These are phyloP conservation scores for Chloromyia formosa DNA, from an alignment of 2,888 invertebrate genomes.

Conservation along the genomic window DNA sequence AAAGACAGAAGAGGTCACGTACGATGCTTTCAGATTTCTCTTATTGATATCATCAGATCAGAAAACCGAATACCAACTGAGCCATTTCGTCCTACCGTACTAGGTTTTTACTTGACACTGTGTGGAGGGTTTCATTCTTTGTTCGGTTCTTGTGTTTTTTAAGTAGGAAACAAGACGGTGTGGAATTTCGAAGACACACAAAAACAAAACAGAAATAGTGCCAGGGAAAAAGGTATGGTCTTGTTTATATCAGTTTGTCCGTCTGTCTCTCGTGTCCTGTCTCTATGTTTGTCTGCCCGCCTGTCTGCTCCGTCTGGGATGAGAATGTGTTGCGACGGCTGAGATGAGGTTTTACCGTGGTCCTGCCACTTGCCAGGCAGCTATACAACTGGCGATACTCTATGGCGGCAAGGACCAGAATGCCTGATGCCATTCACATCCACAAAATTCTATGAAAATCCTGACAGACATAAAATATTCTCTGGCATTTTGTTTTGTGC, in stretches of 20 bases:
- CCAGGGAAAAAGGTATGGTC: not conserved
- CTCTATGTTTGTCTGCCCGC: not conserved
- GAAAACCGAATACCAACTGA: slow-evolving; percentile 7
- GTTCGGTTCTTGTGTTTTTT: not conserved
- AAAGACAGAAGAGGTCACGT: slow-evolving; percentile 36
- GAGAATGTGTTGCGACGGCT: not conserved
- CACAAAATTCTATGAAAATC: not conserved
- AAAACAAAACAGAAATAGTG: too few relatives aligned
- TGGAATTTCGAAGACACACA: not conserved
- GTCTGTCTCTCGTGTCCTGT: too few relatives aligned
- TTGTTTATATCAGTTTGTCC: slow-evolving; percentile 26
- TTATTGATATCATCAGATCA: slow-evolving; percentile 39
- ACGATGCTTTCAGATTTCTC: slow-evolving; percentile 39
- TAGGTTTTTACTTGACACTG: not conserved
- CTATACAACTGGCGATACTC: not conserved
- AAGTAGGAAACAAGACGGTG: slow-evolving; percentile 17
- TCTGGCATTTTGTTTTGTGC: slow-evolving; percentile 3
- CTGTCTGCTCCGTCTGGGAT: slow-evolving; percentile 1
- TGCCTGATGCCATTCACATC: not conserved
- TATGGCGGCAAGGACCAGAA: not conserved
- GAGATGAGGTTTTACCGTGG: not conserved
- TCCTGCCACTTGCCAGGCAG: not conserved
- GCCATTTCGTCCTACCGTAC: slow-evolving; percentile 3
- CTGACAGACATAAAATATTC: slow-evolving; percentile 33
- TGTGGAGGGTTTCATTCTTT: not conserved